Evolutionary conservation across 2,888 invertebrate species (phyloP), one percentile per base, ranked within the genome.

Genomic region (Luffia ferchaultella): DNA sequence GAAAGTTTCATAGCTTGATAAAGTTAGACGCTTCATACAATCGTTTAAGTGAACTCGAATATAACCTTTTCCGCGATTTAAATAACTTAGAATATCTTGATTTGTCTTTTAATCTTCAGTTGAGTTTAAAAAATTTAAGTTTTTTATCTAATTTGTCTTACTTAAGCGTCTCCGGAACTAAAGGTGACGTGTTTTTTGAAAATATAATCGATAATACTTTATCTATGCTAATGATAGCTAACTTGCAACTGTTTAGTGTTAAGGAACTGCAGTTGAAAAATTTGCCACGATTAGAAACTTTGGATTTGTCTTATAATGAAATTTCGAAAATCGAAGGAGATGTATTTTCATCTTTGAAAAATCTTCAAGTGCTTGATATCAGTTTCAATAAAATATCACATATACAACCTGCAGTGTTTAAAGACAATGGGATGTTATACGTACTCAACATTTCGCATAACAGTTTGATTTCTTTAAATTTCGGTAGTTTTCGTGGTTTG

Each of bases 371-470:
- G 30, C 56, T 77, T 48, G 76, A 77, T 58, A 51, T 77, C 18
- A 76, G 77, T 56, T 63, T 54, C 18, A 77, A 77, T 51, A 58
- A 65, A 53, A 65, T 77, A 53, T 58, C 54, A 20, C 64, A 52
- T 18, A 68, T 77, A 50, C 72, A 76, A 58, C 69, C 75, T 1
- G 72, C 73, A 2, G 59, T 61, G 20, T 74, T 77, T 51, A 70
- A 62, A 57, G 67, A 73, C 7, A 74, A 70, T 19, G 51, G 47
- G 7, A 52, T 62, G 3, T 57, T 77, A 20, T 17, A 53, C 18
- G 51, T 46, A 3, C 58, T 77, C 2, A 76, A 75, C 49, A 54
- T 77, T 49, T 77, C 77, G 16, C 73, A 76, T 54, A 77, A 77
- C 52, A 56, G 18, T 12, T 57, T 77, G 40, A 54, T 55, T 0